Conservation (phyloP, 2,113 vertebrate genomes). For the Rhipidura dahli region DNA sequence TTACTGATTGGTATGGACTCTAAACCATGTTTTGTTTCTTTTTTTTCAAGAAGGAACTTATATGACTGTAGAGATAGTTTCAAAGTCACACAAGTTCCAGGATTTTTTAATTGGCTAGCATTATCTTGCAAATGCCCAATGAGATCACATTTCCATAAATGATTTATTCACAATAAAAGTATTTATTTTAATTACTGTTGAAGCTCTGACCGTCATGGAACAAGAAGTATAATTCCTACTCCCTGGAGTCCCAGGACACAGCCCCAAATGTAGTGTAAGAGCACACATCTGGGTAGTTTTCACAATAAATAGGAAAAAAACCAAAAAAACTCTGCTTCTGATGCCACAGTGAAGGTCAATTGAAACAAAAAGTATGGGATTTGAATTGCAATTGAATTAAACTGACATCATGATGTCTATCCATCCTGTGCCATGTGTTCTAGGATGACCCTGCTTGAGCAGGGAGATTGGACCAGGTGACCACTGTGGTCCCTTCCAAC, state of each 20-base stretch:
- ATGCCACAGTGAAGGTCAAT: background rate
- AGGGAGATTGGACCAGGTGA: background rate
- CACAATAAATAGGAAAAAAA: background rate
- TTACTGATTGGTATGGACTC: background rate
- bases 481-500: background rate
- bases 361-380: background rate
- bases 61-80: background rate
- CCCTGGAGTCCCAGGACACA: background rate
- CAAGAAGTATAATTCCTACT: background rate
- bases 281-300: background rate
- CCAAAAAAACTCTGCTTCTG: background rate
- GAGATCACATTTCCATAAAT: background rate
- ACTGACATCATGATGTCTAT: background rate
- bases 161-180: background rate
- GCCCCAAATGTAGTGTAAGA: background rate
- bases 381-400: background rate
- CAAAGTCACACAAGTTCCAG: background rate
- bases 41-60: background rate
- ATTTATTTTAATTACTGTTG: background rate
- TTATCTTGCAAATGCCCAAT: background rate
- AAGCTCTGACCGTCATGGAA: background rate
- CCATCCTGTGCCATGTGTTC: background rate
- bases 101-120: background rate
- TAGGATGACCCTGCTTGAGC: background rate
- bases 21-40: fast-evolving